Evolutionary conservation across 2,113 vertebrate genomes (phyloP).

Genomic region (Salvelinus alpinus): DNA sequence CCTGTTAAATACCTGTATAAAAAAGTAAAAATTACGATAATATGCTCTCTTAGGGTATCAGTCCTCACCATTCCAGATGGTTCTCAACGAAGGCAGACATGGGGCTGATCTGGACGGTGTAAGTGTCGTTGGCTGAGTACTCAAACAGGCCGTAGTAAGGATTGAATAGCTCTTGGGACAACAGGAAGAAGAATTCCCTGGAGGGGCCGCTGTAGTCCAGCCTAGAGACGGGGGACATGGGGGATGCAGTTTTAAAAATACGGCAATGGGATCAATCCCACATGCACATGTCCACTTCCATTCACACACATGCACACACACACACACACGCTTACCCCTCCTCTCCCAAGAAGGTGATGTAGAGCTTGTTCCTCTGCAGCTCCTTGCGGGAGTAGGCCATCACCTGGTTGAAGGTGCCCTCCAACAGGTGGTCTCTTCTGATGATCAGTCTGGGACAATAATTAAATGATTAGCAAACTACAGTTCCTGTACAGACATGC

Average conservation of each 20-base stretch:
- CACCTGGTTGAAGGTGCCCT: conserved; percentile 97
- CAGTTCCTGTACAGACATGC: background rate
- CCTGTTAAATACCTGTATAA: no score
- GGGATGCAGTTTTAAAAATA: background rate
- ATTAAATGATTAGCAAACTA: background rate
- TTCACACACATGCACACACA: background rate
- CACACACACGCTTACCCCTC: conserved; percentile 81
- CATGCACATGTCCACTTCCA: background rate
- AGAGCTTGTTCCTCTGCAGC: conserved; percentile 97
- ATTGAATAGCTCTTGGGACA: conserved; percentile 98
- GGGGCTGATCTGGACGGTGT: conserved; percentile 98
- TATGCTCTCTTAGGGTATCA: no score
- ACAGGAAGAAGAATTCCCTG: conserved; percentile 96
- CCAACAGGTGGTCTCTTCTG: conserved; percentile 91
- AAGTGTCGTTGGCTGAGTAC: conserved; percentile 97
- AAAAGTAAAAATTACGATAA: no score
- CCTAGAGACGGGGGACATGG: conserved; percentile 67
- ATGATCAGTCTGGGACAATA: conserved; percentile 82
- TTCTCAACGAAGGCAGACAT: conserved; percentile 99
- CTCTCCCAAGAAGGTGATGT: conserved; percentile 93
- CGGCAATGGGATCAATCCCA: background rate
- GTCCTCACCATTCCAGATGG: conserved; percentile 91
- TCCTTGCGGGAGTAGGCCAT: conserved; percentile 98
- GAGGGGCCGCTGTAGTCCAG: conserved; percentile 97
- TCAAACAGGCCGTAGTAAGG: conserved; percentile 98